Evolutionary conservation across 1,140 invertebrate species (phyloP).

Genomic region (Anthonomus grandis): DNA sequence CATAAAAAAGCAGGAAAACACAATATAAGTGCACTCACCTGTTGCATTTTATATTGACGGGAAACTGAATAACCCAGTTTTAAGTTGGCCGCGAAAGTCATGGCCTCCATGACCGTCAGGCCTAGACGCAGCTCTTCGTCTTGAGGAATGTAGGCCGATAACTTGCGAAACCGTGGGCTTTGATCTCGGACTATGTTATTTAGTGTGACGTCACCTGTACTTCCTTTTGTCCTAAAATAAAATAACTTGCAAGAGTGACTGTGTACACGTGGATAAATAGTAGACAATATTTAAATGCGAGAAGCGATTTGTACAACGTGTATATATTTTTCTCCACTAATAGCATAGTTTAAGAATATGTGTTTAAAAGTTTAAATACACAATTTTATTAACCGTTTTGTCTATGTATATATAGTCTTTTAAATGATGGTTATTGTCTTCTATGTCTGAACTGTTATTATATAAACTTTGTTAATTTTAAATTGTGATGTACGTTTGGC

Average conservation of each 20-base stretch:
- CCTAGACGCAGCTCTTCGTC: conserved; percentile 79
- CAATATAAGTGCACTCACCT: conserved; percentile 49
- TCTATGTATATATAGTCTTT: no score
- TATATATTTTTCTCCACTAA: no score
- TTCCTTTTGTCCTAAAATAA: conserved; percentile 53
- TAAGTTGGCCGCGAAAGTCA: conserved; percentile 82
- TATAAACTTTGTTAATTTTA: no score
- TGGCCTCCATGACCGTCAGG: conserved; percentile 81
- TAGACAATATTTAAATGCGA: no score
- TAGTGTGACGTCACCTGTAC: conserved; percentile 52
- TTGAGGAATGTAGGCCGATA: conserved; percentile 90
- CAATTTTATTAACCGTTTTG: no score
- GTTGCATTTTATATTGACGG: conserved; percentile 60
- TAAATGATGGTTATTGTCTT: no score
- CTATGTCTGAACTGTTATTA: no score
- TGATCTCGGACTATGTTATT: conserved; percentile 49
- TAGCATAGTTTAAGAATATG: background rate
- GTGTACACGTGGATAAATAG: no score
- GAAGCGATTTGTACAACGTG: no score
- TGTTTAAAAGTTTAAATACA: background rate
- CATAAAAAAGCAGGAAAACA: no score
- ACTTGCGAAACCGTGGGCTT: conserved; percentile 74
- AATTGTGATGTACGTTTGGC: no score
- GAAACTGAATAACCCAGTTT: conserved; percentile 70
- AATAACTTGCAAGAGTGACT: no score